Conservation (phyloP, 2,888 invertebrate species). For the Torymus tubicola region DNA sequence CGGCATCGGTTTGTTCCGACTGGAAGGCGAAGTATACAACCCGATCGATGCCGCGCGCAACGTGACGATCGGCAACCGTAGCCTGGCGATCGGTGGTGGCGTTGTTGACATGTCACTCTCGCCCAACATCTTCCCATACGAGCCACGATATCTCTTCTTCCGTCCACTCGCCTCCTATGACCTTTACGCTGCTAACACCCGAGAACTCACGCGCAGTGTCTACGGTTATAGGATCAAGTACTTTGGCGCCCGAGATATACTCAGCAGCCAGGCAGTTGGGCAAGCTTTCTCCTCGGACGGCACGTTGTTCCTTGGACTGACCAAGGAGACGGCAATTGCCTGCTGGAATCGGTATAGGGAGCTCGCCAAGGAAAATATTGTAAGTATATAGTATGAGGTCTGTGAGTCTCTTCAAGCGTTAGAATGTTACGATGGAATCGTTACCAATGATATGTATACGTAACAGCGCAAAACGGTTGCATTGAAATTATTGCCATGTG, state of each 20-base stretch:
- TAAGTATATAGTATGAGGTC: conserved; percentile 47
- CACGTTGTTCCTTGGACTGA: conserved; percentile 72
- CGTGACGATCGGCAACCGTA: conserved; percentile 76
- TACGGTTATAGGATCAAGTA: conserved; percentile 57
- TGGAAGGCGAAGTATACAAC: conserved; percentile 61
- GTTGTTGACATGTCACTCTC: conserved; percentile 83
- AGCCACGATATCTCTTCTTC: conserved; percentile 61
- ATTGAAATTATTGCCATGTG: no score
- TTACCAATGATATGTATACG: no score
- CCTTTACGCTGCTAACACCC: conserved; percentile 56
- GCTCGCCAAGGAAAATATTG: conserved; percentile 60
- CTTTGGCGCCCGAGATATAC: conserved; percentile 56
- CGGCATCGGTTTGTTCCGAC: conserved; percentile 59
- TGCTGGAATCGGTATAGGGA: conserved; percentile 72
- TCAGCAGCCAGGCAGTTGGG: conserved; percentile 59
- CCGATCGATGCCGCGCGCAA: conserved; percentile 57
- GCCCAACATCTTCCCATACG: conserved; percentile 67
- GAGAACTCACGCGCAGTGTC: conserved; percentile 57
- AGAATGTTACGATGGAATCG: no score
- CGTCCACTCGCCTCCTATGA: conserved; percentile 65
- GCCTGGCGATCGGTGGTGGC: conserved; percentile 83
- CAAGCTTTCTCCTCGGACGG: conserved; percentile 64
- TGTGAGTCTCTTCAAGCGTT: no score
- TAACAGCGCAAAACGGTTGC: no score
- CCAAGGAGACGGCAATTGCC: conserved; percentile 70